Evolutionary conservation across 2,797 vertebrate genomes (phyloP), one percentile per base, ranked within the genome.

Genomic region (Myoxocephalus aenaeus): DNA sequence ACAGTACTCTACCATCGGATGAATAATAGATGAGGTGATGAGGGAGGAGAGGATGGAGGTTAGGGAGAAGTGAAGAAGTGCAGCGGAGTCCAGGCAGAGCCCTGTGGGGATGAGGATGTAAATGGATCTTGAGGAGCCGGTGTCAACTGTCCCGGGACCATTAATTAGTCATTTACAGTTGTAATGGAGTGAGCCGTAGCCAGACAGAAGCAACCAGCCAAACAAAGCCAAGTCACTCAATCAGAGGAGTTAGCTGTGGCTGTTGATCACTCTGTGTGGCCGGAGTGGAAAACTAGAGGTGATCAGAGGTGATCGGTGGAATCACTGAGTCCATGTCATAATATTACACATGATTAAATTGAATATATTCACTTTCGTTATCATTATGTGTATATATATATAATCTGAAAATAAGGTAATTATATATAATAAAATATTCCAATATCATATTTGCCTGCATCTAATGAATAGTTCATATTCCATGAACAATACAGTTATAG

Each of bases 91-190:
- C 77, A 65, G 78, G 79, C 65, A 20, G 79, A 79, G 78, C 71
- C 70, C 56, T 62, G 73, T 18, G 73, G 80, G 51, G 76, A 89
- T 75, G 79, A 75, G 74, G 87, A 75, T 92, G 92, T 92, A 94
- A 93, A 93, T 80, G 81, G 91, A 95, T 93, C 93, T 91, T 67
- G 82, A 86, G 87, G 81, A 90, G 92, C 75, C 13, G 91, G 94
- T 95, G 93, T 95, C 92, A 87, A 73, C 90, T 95, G 90, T 94
- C 94, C 76, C 12, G 27, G 86, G 63, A 86, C 83, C 92, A 94
- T 96, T 84, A 95, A 95, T 95, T 94, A 95, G 90, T 95, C 86
- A 95, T 95, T 89, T 88, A 87, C 83, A 87, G 81, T 91, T 93
- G 91, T 94, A 94, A 94, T 91, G 82, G 92, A 94, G 90, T 83